Base-by-base conservation (phyloP, 2,797 vertebrate genomes). In the Tapirus indicus region DNA sequence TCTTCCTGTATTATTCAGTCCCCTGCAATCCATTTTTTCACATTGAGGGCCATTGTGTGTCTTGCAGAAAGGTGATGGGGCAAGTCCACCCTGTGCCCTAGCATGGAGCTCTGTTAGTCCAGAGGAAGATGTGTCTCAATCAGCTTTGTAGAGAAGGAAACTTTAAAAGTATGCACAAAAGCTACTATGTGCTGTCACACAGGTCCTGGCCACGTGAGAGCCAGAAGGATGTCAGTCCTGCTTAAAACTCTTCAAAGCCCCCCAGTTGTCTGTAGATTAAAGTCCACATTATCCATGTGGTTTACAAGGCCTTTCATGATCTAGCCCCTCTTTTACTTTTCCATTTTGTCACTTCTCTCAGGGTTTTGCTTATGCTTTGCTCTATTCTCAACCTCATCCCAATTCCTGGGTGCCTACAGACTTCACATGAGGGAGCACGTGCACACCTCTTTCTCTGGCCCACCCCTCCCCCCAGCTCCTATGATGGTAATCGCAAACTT, bases 401-500 rank as follows among this genome's bases (percentile, higher is more conserved):
- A 85, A 25, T 44, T 66, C 29, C 60, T 49, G 2, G 5, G 20
- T 0, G 2, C 21, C 52, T 3, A 3, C 7, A 56, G 52, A 52
- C 13, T 13, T 12, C 21, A 38, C 12, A 7, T 1, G 6, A 4
- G 11, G 32, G 49, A 21, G 1, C 54, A 18, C 35, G 3, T 38
- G 23, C 14, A 23, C 54, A 17, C 35, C 32, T 23, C 35, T 11
- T 29, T n/a, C 23, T 58, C 12, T 20, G 8, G 41, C 60, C 35
- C 41, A 14, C 10, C 11, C 32, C 32, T 27, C 7, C 78, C 54
- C 14, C 35, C 75, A 54, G 7, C 38, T 58, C 35, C 78, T 25
- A 6, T 11, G 14, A 27, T 38, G 23, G 3, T 58, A 58, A 58
- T 0, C 5, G 78, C 25, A 41, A 38, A 80, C 62, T 52, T 66